phyloP scores from a whole-genome alignment of 2,888 invertebrate genomes.

The Acholoe squamosa region DNA sequence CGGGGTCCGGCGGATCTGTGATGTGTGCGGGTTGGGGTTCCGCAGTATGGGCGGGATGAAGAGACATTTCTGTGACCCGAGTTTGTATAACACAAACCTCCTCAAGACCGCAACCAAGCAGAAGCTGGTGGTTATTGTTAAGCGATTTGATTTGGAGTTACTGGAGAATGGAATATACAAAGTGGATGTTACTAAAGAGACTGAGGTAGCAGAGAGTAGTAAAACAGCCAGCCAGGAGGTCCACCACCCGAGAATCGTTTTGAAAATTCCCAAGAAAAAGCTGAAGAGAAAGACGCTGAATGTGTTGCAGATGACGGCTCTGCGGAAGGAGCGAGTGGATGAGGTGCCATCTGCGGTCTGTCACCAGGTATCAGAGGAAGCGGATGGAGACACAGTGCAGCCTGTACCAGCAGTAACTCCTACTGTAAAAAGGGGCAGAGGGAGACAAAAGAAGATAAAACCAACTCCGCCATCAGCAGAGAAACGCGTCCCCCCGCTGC shows the following conservation, averaged over 20 bases:
- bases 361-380: no score
- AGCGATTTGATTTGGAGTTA: neutral
- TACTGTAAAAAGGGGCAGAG: neutral
- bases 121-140: neutral
- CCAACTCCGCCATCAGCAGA: neutral
- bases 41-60: constrained; percentile 58
- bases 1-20: constrained; percentile 61
- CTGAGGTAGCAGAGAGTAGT: neutral
- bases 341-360: neutral
- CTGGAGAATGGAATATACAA: neutral
- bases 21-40: constrained; percentile 63
- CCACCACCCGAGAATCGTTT: neutral
- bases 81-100: constrained; percentile 12
- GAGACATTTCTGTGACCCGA: constrained; percentile 64
- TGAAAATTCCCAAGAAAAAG: constrained; percentile 22
- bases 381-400: no score
- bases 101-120: neutral
- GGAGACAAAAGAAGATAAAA: neutral
- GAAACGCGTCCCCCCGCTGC: neutral
- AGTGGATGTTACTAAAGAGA: neutral
- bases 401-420: neutral
- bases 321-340: neutral
- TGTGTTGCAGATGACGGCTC: neutral
- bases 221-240: neutral
- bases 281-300: neutral